A percentile compares a stretch with the other conserved stretches of the same genome.
Evolutionary conservation across 2,797 vertebrate genomes (phyloP).

Genomic region (Pelochelys cantorii): DNA sequence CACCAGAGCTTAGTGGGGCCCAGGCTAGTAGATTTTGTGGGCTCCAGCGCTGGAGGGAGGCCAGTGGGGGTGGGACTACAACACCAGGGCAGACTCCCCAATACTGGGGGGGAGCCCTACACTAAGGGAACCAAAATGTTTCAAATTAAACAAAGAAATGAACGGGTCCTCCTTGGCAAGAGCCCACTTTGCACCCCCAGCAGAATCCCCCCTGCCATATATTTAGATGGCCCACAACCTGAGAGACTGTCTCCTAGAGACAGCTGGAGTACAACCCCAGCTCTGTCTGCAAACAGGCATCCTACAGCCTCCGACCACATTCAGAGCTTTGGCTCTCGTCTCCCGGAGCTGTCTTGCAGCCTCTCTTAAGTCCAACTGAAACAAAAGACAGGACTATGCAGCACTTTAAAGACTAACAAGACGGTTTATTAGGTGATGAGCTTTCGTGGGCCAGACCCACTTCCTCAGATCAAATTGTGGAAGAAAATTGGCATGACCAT

Average conservation of each 20-base stretch:
- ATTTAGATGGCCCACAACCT: neutral
- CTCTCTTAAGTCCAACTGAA: neutral
- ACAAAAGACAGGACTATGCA: no score
- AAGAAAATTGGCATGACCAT: no score
- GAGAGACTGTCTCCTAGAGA: neutral
- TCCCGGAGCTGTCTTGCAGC: neutral
- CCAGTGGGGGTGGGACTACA: no score
- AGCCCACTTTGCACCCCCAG: fast-evolving
- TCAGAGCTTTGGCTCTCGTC: neutral
- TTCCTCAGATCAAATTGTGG: no score
- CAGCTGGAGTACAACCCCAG: fast-evolving
- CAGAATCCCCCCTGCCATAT: neutral
- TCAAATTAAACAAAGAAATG: neutral
- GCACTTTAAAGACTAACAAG: no score
- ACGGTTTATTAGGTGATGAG: no score
- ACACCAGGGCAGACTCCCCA: no score
- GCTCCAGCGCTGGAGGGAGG: no score
- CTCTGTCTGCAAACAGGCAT: neutral
- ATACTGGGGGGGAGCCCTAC: no score
- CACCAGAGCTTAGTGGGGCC: no score
- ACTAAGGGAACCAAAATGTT: neutral
- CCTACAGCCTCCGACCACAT: neutral
- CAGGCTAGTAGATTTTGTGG: no score
- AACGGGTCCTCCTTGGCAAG: fast-evolving
- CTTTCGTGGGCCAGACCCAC: no score